Evolutionary conservation across 2,888 invertebrate species (phyloP).

Genomic region (Sarcophaga variegata): DNA sequence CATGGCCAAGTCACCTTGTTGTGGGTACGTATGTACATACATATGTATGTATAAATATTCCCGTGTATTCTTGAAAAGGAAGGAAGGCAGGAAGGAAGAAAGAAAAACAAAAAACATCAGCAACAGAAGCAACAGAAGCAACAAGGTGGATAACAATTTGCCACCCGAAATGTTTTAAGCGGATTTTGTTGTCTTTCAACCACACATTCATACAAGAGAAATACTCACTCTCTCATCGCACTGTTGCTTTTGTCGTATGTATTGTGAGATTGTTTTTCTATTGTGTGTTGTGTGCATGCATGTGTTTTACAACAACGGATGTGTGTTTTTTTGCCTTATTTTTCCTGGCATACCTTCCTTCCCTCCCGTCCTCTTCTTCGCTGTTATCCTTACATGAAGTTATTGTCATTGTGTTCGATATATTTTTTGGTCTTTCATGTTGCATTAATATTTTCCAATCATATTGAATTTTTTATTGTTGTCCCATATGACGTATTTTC

Average conservation of each 20-base stretch:
- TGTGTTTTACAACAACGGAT: slow-evolving; percentile 41
- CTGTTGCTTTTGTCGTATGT: too few relatives aligned
- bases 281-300: slow-evolving; percentile 17
- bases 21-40: slow-evolving; percentile 12
- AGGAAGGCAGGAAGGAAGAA: too few relatives aligned
- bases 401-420: slow-evolving; percentile 30
- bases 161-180: slow-evolving; percentile 69
- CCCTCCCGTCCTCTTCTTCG: neutral
- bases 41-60: neutral
- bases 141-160: slow-evolving; percentile 57
- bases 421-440: slow-evolving; percentile 54
- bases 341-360: neutral
- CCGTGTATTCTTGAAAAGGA: neutral
- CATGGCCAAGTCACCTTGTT: slow-evolving; percentile 28
- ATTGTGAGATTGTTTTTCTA: neutral
- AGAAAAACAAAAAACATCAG: neutral
- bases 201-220: neutral
- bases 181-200: slow-evolving; percentile 67
- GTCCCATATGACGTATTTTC: slow-evolving; percentile 66
- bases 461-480: slow-evolving; percentile 67
- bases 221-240: neutral
- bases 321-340: slow-evolving; percentile 9
- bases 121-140: slow-evolving; percentile 15
- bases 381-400: neutral
- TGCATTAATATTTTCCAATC: slow-evolving; percentile 69